Evolutionary conservation across 2,797 vertebrate genomes (phyloP), one percentile per base, ranked within the genome.

Genomic region (Pseudochirops cupreus): DNA sequence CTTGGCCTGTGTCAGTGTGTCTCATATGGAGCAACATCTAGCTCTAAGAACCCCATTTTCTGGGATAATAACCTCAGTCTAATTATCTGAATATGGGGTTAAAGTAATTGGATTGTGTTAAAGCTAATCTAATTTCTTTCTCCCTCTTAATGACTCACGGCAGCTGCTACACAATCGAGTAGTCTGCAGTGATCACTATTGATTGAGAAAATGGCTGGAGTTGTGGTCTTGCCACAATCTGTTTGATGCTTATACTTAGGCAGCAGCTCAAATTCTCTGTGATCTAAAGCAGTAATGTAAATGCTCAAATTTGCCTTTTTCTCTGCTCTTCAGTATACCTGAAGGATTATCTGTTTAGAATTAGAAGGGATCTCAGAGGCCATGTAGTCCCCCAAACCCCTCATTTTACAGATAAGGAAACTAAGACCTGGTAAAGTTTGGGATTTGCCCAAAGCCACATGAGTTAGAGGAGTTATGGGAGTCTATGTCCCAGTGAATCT

Each of bases 41-140:
- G 21, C 21, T 87, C 39, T 87, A 87, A 46, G 74, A 46, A 46
- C n/a, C 5, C 33, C 10, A 90, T 92, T 93, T 97, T 87, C 93
- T 58, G 46, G 93, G 90, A 93, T 94, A 92, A 94, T 0, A 95
- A 56, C 54, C 62, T 18, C 92, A 67, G 21, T 29, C 21, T 94
- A 13, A 87, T 50, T 50, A 87, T 46, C n/a, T 50, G 39, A 87
- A 87, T 46, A 87, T 87, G 39, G 74, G 39, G 39, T 39, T 87
- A 50, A 91, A 90, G 90, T 97, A 95, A 93, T 58, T 94, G 52
- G 89, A 92, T 92, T 90, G 74, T 26, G 94, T 24, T 14, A 89
- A 94, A 90, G 52, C 26, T n/a, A 54, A 94, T 92, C 39, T 95
- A 18, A 56, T 92, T 94, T 54, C 92, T 89, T 56, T 56, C 29